Base-by-base conservation (phyloP, 2,888 invertebrate genomes). In the Dusona sp. region DNA sequence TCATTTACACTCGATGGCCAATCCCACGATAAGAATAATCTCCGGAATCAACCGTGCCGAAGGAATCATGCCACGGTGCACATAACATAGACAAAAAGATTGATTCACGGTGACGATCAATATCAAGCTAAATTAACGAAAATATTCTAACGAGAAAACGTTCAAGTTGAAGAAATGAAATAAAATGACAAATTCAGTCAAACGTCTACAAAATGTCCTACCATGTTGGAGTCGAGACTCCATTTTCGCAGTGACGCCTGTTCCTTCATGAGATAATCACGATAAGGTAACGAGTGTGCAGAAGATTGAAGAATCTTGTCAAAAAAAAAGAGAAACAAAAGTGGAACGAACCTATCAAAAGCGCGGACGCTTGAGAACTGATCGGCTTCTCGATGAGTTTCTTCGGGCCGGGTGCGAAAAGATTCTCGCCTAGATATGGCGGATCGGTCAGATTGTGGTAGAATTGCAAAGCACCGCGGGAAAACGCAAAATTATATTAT, bases 301-400 rank as follows among this genome's bases (percentile, higher is more conserved):
- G 11, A 19, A 25, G 64, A 65, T 68, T 29, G 61, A 48, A 22
- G 25, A n/a, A 19, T 61, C 7, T 4, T 13, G 45, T 33, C 1
- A 19, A 29, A 33, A 22, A 61, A 86, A 79, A 61, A 19, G 51
- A 29, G 54, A n/a, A 45, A 54, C 19, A 42, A 74, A 22, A 70
- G 61, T 29, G 16, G 72, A 77, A 84, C 90, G 88, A 94, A 94
- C 93, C 98, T 97, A 94, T 98, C 98, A 19, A 97, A 97, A 91
- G 97, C 98, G 94, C 84, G 84, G 8, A 29, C 73, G 80, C 64
- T 61, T 25, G 84, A 38, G 68, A 78, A 86, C 86, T 86, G 84
- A 84, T 72, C 72, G 70, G 67, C 29, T 25, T 67, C 79, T 25
- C 38, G 64, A 48, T 33, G 42, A 42, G 38, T 67, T n/a, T 48